Evolutionary conservation across 2,113 vertebrate genomes (phyloP).

Genomic region (Mustela nigripes): DNA sequence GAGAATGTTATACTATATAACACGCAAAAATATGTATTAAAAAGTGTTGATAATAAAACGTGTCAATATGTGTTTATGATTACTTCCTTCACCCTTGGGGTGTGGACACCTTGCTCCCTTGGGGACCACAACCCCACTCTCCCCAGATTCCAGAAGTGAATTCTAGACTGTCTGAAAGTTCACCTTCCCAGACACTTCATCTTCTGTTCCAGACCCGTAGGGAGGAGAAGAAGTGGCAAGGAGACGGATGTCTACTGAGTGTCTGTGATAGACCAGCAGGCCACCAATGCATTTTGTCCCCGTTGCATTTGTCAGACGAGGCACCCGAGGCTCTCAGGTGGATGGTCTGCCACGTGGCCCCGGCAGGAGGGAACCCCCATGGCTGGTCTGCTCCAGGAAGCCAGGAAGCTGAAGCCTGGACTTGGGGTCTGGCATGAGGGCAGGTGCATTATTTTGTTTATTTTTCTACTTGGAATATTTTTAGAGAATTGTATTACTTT

Average conservation of each 20-base stretch:
- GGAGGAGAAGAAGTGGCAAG: too few relatives aligned
- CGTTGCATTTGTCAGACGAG: not conserved
- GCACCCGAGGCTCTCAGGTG: rapidly evolving
- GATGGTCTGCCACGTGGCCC: not conserved
- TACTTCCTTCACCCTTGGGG: not conserved
- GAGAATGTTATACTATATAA: not conserved
- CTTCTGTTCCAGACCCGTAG: rapidly evolving
- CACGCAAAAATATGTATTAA: not conserved
- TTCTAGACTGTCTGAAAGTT: not conserved
- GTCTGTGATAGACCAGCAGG: rapidly evolving
- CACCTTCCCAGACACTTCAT: not conserved
- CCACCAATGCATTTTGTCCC: not conserved
- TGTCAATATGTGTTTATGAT: not conserved
- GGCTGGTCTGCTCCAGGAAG: not conserved
- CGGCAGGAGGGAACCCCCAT: rapidly evolving
- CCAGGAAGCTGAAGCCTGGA: not conserved
- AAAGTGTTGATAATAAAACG: not conserved
- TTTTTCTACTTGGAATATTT: not conserved
- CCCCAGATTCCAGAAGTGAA: too few relatives aligned
- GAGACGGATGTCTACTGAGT: not conserved
- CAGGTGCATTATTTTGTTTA: not conserved
- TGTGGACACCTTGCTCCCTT: not conserved
- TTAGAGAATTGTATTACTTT: not conserved
- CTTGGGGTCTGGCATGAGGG: not conserved
- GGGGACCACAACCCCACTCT: not conserved